Conservation (phyloP, 2,797 vertebrate genomes). For the Falco berigora region DNA sequence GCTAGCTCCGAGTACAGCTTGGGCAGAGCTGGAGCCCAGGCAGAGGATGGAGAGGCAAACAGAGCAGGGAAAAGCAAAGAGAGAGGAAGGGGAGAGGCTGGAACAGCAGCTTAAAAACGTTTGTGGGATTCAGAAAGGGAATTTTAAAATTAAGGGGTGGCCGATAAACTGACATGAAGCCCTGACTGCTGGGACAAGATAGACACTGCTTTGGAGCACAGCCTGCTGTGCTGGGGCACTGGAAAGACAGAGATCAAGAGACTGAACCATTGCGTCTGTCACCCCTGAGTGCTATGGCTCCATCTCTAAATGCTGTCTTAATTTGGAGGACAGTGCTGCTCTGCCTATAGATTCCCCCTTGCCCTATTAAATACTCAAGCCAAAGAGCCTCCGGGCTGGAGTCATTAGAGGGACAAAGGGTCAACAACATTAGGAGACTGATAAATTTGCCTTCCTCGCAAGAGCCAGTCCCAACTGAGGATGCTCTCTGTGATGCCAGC, state of each 20-base stretch:
- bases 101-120: neutral
- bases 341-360: constrained; percentile 33
- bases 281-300: neutral
- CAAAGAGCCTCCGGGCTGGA: constrained; percentile 37
- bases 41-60: accelerated
- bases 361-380: constrained; percentile 46
- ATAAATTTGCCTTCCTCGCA: constrained; percentile 29
- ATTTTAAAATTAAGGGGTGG: neutral
- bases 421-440: constrained; percentile 56
- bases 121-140: neutral
- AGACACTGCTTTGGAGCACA: neutral
- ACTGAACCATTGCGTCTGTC: neutral
- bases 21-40: neutral
- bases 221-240: neutral
- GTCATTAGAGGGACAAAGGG: constrained; percentile 60
- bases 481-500: constrained; percentile 47
- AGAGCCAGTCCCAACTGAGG: neutral
- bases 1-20: neutral
- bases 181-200: neutral
- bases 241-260: neutral
- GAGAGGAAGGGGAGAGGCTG: neutral
- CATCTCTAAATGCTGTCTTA: neutral
- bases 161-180: neutral
- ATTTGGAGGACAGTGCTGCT: constrained; percentile 9
- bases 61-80: neutral